Percentiles rank a stretch among this genome's conserved stretches.
phyloP scores from a whole-genome alignment of 2,797 vertebrate species.

The Chromis chromis region DNA sequence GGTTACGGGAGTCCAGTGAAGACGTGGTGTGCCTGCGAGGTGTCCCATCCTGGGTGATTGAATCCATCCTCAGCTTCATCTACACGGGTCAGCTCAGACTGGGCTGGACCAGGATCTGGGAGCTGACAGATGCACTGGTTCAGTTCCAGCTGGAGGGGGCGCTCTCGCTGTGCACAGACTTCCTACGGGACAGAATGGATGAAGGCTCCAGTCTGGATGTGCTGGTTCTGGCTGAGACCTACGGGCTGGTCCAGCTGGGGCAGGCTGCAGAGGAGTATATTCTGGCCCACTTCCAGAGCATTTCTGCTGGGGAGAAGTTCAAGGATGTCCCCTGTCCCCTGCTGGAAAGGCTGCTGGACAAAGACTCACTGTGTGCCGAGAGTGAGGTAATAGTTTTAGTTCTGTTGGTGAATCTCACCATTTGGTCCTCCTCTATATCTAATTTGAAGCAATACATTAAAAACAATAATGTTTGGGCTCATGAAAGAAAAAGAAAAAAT shows the following conservation, averaged over 20 bases:
- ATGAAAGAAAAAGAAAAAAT: no score
- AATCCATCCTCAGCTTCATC: constrained; percentile 39
- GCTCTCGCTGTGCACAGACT: constrained; percentile 79
- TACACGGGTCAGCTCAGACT: constrained; percentile 51
- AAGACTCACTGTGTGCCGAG: constrained; percentile 37
- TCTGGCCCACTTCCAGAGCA: constrained; percentile 29
- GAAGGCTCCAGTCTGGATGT: constrained; percentile 42
- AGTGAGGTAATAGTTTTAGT: constrained; percentile 27
- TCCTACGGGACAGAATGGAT: constrained; percentile 29
- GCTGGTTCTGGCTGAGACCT: constrained; percentile 43
- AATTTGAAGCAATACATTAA: no score
- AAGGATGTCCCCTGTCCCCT: constrained; percentile 28
- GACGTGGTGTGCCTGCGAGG: constrained; percentile 30
- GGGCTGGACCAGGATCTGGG: constrained; percentile 79
- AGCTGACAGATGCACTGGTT: constrained; percentile 80
- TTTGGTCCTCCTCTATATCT: neutral
- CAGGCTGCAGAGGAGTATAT: constrained; percentile 25
- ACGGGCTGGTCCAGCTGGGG: constrained; percentile 3
- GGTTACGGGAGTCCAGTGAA: constrained; percentile 37
- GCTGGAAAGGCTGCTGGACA: constrained; percentile 23
- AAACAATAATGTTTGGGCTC: no score
- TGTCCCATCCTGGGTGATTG: constrained; percentile 11
- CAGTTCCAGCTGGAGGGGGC: constrained; percentile 83
- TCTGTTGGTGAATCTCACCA: neutral
- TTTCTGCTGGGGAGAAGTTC: constrained; percentile 35